Conservation (phyloP, 2,888 invertebrate genomes). For the Rosalia funebris region DNA sequence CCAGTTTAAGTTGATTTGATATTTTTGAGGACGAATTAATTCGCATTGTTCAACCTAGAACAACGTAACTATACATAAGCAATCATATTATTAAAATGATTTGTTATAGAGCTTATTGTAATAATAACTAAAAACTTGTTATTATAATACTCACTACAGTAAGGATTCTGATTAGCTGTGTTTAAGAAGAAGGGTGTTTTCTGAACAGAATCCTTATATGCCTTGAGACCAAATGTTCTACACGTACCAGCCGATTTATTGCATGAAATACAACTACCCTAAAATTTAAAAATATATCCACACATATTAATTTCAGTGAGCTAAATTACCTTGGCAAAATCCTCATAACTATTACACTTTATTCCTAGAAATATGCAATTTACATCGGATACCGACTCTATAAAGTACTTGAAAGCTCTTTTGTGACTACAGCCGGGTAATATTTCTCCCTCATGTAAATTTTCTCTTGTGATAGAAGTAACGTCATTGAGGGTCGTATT, state of each 20-base stretch:
- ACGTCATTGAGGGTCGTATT: constrained; percentile 49
- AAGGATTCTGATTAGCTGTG: constrained; percentile 55
- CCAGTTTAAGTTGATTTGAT: no score
- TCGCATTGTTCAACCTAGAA: no score
- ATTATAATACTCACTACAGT: constrained; percentile 57
- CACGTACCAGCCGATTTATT: constrained; percentile 48
- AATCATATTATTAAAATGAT: no score
- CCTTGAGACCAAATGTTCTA: constrained; percentile 55
- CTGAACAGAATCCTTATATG: constrained; percentile 45
- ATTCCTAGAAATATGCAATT: constrained; percentile 61
- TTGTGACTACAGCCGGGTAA: constrained; percentile 63
- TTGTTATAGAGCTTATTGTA: no score
- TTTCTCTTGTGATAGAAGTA: constrained; percentile 51
- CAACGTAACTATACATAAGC: no score
- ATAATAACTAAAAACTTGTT: no score
- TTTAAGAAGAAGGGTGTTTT: constrained; percentile 57
- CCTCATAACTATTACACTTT: constrained; percentile 53
- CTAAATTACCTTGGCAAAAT: constrained; percentile 55
- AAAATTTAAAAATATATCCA: constrained; percentile 32
- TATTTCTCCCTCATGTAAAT: constrained; percentile 56
- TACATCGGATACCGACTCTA: constrained; percentile 57
- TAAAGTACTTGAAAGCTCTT: constrained; percentile 62
- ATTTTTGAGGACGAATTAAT: no score
- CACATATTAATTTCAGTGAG: no score
- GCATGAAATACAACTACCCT: constrained; percentile 56